These are phyloP conservation scores for Ctena decussata DNA, from an alignment of 2,888 invertebrate genomes.

Conservation along the genomic window DNA sequence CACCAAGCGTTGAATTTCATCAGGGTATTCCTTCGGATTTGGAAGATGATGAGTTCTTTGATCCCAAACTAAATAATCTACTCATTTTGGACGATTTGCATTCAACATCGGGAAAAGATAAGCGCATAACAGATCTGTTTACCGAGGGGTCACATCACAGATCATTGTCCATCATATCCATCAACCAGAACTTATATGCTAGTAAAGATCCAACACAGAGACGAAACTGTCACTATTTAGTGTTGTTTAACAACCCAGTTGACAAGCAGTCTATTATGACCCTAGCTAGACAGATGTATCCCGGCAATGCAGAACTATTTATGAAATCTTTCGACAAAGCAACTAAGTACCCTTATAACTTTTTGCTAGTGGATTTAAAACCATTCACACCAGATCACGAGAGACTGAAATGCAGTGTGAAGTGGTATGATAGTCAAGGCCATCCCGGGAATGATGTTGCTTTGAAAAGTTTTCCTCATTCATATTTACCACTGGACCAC, in stretches of 20 bases:
- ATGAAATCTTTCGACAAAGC: not conserved
- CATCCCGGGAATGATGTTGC: not conserved
- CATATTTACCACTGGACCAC: not conserved
- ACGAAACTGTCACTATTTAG: conserved; percentile 30
- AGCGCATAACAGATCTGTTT: conserved; percentile 40
- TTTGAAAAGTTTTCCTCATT: not conserved
- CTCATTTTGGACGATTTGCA: conserved; percentile 41
- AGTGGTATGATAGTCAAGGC: not conserved
- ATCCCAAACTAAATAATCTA: conserved; percentile 48
- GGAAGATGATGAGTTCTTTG: conserved; percentile 49
- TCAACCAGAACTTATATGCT: conserved; percentile 19
- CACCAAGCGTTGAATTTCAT: conserved; percentile 46
- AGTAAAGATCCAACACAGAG: conserved; percentile 30
- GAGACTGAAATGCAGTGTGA: not conserved
- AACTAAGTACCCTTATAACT: not conserved
- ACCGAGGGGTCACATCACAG: conserved; percentile 40
- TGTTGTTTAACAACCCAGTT: conserved; percentile 34
- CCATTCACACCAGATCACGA: not conserved
- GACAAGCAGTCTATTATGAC: conserved; percentile 20
- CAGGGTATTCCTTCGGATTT: conserved; percentile 48
- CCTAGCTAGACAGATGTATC: conserved; percentile 27
- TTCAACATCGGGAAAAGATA: conserved; percentile 29
- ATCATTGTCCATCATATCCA: conserved; percentile 1
- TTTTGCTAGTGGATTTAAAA: conserved; percentile 14
- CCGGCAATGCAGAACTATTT: not conserved